These are phyloP conservation scores for Beroe forskalii DNA, from an alignment of 37 sponge, comb jelly and placozoan species.

Conservation along the genomic window DNA sequence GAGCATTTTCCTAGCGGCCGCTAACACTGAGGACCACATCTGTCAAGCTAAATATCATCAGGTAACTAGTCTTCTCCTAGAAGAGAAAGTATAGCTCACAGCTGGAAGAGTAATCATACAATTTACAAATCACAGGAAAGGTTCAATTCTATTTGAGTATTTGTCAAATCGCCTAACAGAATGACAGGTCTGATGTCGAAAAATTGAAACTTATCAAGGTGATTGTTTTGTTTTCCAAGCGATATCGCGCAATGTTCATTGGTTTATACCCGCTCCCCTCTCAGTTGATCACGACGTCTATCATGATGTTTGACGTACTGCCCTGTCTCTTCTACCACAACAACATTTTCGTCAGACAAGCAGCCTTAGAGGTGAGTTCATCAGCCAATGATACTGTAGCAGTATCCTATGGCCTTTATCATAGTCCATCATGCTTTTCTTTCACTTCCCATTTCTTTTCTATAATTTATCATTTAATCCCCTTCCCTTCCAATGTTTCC, in stretches of 20 bases:
- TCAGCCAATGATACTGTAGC: background rate
- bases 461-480: background rate
- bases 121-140: too few relatives aligned
- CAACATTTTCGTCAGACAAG: conserved; percentile 77
- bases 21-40: conserved; percentile 63
- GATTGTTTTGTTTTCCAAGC: too few relatives aligned
- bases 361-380: conserved; percentile 79
- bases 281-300: conserved; percentile 20
- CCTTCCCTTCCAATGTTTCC: background rate
- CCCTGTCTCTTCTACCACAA: conserved; percentile 93
- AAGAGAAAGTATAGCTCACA: too few relatives aligned
- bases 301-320: conserved; percentile 86
- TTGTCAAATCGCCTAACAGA: too few relatives aligned
- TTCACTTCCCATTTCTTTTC: background rate
- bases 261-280: background rate
- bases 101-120: too few relatives aligned
- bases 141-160: too few relatives aligned
- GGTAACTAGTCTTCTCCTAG: too few relatives aligned
- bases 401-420: background rate
- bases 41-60: conserved; percentile 64
- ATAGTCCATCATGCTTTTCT: background rate
- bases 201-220: too few relatives aligned
- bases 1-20: conserved; percentile 83
- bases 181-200: too few relatives aligned
- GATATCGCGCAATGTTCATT: too few relatives aligned